Base-by-base conservation (phyloP, 2,888 invertebrate species). In the Pegoplata infirma region DNA sequence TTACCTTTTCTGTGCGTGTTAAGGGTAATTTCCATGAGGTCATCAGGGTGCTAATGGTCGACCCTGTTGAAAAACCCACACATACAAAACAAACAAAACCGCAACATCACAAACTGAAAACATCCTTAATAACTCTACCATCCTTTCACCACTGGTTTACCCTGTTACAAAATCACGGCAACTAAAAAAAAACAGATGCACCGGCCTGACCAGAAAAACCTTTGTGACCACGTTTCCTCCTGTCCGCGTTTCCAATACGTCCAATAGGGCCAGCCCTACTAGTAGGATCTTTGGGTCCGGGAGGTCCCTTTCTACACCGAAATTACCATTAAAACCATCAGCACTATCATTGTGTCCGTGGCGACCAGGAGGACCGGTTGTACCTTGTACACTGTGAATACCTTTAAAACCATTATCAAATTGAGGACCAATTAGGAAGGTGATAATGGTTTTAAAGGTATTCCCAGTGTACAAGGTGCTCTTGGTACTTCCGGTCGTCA, bases 401-500 rank as follows among this genome's bases (percentile, higher is more conserved):
- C n/a, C n/a, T n/a, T n/a, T n/a, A n/a, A n/a, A n/a, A n/a, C n/a
- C n/a, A n/a, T n/a, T n/a, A n/a, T n/a, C n/a, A n/a, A n/a, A n/a
- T n/a, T n/a, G n/a, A n/a, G n/a, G n/a, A n/a, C n/a, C n/a, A n/a
- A n/a, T n/a, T n/a, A n/a, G n/a, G n/a, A n/a, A n/a, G n/a, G n/a
- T n/a, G n/a, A n/a, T n/a, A n/a, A n/a, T 28, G 72, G 55, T 5
- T 87, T 89, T 51, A 92, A 92, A 49, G 85, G 87, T 1, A 83
- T 88, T 19, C n/a, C n/a, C n/a, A 92, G 92, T 25, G 87, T 88
- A 64, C 84, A 87, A 81, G 97, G 96, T 40, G 90, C 93, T 3
- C 90, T 92, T 17, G 98, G 97, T 59, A 90, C 96, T 68, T 96
- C 97, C 84, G 98, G 97, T 0, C 97, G 97, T 86, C 96, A 97